Conservation (phyloP, 1,140 invertebrate genomes). For the Lordiphosa clarofinis region DNA sequence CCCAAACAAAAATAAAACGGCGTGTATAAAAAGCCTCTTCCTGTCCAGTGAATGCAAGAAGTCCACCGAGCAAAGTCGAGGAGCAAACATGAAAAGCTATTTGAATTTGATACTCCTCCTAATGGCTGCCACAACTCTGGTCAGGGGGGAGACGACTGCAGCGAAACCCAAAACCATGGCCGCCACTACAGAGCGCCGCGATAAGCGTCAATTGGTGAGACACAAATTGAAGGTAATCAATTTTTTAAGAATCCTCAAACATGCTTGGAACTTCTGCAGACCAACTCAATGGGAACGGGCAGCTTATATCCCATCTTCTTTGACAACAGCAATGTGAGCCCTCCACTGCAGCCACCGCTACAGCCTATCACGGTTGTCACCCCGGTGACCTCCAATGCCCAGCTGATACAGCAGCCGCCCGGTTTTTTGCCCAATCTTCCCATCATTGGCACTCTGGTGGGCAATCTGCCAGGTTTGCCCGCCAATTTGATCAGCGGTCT, state of each 20-base stretch:
- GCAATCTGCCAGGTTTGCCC: constrained; percentile 39
- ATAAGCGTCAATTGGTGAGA: constrained; percentile 58
- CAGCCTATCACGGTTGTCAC: constrained; percentile 47
- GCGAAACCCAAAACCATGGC: not conserved
- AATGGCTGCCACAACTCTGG: constrained; percentile 12
- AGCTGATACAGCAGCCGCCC: constrained; percentile 21
- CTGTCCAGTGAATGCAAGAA: constrained; percentile 3
- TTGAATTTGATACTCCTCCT: constrained; percentile 34
- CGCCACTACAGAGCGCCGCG: constrained; percentile 21
- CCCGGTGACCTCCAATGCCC: constrained; percentile 39
- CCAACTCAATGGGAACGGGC: constrained; percentile 1
- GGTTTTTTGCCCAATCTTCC: constrained; percentile 55
- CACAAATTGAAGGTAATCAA: not conserved
- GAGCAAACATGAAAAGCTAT: constrained; percentile 33
- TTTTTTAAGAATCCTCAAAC: not conserved
- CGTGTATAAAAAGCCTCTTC: constrained; percentile 27
- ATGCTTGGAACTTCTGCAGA: constrained; percentile 3
- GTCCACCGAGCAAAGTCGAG: constrained; percentile 8
- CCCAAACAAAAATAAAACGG: constrained; percentile 2
- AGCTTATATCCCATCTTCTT: constrained; percentile 46
- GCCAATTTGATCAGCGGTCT: constrained; percentile 37
- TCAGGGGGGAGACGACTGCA: constrained; percentile 2
- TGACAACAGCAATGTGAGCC: constrained; percentile 34
- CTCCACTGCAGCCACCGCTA: constrained; percentile 14
- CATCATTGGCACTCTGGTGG: constrained; percentile 51